Conservation (phyloP, 2,888 invertebrate species). For the Leucophenga montana region DNA sequence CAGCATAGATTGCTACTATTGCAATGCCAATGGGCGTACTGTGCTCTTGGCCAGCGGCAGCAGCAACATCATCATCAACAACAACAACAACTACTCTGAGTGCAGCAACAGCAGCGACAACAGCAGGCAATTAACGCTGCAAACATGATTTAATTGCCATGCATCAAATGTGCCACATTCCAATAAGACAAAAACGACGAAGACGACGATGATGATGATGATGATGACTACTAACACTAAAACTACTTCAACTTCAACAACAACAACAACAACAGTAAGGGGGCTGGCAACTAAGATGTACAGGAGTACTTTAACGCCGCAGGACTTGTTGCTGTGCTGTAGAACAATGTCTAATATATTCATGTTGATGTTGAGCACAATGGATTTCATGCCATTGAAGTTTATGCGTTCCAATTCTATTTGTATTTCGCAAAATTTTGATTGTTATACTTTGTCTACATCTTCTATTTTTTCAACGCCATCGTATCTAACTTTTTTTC, state of each 20-base stretch:
- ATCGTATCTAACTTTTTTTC: slow-evolving; percentile 9
- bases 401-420: slow-evolving; percentile 3
- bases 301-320: too few relatives aligned
- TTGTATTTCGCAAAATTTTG: not conserved
- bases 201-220: slow-evolving; percentile 17
- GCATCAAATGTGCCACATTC: slow-evolving; percentile 63
- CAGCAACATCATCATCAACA: not conserved
- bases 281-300: slow-evolving; percentile 26
- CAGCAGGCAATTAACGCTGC: slow-evolving; percentile 37
- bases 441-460: not conserved
- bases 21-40: slow-evolving; percentile 1
- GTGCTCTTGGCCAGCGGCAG: not conserved
- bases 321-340: too few relatives aligned
- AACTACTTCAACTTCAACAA: slow-evolving; percentile 5
- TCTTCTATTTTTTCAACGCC: not conserved
- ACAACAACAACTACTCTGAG: not conserved
- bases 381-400: not conserved
- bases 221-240: slow-evolving; percentile 4
- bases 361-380: too few relatives aligned
- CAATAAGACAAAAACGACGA: slow-evolving; percentile 45
- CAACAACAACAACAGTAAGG: slow-evolving; percentile 23
- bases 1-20: slow-evolving; percentile 2
- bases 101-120: slow-evolving; percentile 23
- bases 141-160: slow-evolving; percentile 64
- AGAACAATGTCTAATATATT: too few relatives aligned